Conservation (phyloP, 2,888 invertebrate genomes). For the Sisyra nigra region DNA sequence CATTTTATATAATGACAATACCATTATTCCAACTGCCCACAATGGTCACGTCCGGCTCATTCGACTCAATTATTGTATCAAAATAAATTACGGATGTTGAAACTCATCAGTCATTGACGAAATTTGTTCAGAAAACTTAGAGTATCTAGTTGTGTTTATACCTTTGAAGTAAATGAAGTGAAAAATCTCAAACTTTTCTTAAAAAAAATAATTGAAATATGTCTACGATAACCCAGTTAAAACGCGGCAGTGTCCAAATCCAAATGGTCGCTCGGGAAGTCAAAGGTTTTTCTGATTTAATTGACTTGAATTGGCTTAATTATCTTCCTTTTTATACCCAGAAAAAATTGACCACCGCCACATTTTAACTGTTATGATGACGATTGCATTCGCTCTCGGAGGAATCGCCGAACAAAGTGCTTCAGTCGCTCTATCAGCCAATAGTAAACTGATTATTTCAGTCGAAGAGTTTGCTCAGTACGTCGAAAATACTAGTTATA, state of each 20-base stretch:
- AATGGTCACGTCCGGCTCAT: too few relatives aligned
- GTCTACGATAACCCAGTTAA: constrained; percentile 16
- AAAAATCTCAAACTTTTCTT: too few relatives aligned
- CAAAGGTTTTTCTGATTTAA: constrained; percentile 26
- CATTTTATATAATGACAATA: too few relatives aligned
- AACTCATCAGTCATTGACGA: too few relatives aligned
- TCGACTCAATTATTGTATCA: too few relatives aligned
- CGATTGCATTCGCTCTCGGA: constrained; percentile 36
- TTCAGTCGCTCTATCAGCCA: constrained; percentile 35
- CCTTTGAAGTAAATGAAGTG: too few relatives aligned
- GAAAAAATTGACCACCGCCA: constrained; percentile 31
- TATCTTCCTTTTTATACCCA: constrained; percentile 13
- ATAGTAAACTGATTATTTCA: constrained; percentile 26
- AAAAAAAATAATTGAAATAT: background rate
- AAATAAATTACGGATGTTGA: too few relatives aligned
- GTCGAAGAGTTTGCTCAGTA: constrained; percentile 30
- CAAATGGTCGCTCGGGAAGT: constrained; percentile 35
- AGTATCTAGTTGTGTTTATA: too few relatives aligned
- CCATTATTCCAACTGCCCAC: too few relatives aligned
- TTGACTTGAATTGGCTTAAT: background rate
- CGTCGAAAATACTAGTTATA: constrained; percentile 30
- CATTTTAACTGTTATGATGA: constrained; percentile 31
- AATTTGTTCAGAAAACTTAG: too few relatives aligned
- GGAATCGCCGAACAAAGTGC: constrained; percentile 38
- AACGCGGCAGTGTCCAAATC: constrained; percentile 33